Evolutionary conservation across 1,140 invertebrate genomes (phyloP).

Genomic region (Drosophila punjabiensis): DNA sequence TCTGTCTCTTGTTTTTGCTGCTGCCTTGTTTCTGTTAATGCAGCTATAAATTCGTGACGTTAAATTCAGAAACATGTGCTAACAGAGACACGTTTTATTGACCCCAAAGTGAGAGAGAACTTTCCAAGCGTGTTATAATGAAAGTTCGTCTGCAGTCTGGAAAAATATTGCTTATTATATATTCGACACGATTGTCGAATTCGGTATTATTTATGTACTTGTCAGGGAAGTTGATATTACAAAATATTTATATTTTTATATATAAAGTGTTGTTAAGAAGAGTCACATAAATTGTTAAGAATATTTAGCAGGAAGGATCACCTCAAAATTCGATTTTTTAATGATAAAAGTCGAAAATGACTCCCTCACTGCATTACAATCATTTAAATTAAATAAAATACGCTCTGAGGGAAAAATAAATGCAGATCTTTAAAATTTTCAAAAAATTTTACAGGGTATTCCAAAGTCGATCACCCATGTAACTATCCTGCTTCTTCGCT

Average conservation of each 20-base stretch:
- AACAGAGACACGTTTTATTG: slow-evolving; percentile 66
- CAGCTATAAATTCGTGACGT: slow-evolving; percentile 77
- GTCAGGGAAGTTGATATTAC: background rate
- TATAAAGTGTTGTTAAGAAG: too few species aligned
- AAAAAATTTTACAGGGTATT: background rate
- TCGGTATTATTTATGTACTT: background rate
- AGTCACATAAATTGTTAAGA: background rate
- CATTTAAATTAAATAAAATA: too few species aligned
- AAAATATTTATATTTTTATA: too few species aligned
- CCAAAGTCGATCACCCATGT: background rate
- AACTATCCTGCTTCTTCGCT: background rate
- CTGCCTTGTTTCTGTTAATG: slow-evolving; percentile 70
- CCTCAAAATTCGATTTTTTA: background rate
- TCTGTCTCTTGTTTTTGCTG: slow-evolving; percentile 27
- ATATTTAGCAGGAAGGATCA: background rate
- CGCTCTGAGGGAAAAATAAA: too few species aligned
- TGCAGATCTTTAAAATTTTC: too few species aligned
- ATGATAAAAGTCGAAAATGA: too few species aligned
- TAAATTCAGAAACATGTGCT: slow-evolving; percentile 69
- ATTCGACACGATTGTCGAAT: background rate
- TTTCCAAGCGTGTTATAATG: slow-evolving; percentile 70
- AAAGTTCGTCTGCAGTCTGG: slow-evolving; percentile 33
- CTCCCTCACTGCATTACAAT: too few species aligned
- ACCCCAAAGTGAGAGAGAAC: slow-evolving; percentile 68
- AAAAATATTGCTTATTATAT: background rate